Evolutionary conservation across 2,888 invertebrate genomes (phyloP).

Genomic region (Steinernema scapterisci): DNA sequence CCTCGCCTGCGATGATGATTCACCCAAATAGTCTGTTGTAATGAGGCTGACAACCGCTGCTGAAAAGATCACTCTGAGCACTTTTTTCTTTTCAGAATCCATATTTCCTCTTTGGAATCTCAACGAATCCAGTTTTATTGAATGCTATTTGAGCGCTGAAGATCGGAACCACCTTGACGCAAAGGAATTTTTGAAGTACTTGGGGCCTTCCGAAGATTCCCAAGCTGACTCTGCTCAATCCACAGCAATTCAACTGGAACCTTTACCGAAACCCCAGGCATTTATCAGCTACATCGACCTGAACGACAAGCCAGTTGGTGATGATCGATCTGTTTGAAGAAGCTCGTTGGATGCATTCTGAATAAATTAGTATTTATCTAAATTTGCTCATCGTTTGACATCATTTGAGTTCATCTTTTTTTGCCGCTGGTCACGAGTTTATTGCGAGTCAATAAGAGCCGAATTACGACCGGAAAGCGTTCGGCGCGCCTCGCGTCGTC

Average conservation of each 20-base stretch:
- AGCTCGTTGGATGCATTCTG: no score
- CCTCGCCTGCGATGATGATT: background rate
- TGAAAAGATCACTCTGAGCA: conserved; percentile 13
- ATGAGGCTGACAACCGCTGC: conserved; percentile 5
- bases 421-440: no score
- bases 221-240: no score
- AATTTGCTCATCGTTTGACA: no score
- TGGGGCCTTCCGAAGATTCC: background rate
- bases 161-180: background rate
- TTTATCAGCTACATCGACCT: conserved; percentile 6
- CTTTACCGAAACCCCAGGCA: background rate
- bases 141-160: conserved; percentile 4
- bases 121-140: conserved; percentile 9
- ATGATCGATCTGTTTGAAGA: no score
- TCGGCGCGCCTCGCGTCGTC: no score
- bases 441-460: no score
- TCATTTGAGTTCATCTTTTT: no score
- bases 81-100: conserved; percentile 1
- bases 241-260: background rate
- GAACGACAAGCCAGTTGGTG: no score
- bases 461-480: no score
- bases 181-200: background rate
- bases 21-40: conserved; percentile 2
- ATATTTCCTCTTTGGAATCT: background rate
- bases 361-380: no score